Percentiles rank a stretch among this genome's conserved stretches.
Evolutionary conservation across 2,888 invertebrate genomes (phyloP).

Genomic region (Herminia tarsipennalis): DNA sequence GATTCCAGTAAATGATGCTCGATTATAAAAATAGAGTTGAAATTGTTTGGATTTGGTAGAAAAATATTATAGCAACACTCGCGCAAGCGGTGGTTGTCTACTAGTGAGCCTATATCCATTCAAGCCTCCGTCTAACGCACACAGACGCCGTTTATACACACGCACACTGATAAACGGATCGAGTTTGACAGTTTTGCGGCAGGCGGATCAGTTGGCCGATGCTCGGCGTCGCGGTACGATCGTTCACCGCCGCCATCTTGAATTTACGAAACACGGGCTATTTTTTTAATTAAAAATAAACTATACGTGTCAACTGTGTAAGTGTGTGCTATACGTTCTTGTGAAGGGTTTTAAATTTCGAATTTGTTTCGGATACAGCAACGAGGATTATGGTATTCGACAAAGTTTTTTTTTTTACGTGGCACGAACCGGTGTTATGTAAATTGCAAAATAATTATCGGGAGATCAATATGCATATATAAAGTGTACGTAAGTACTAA

Average conservation of each 20-base stretch:
- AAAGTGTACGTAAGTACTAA: conserved; percentile 31
- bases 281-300: conserved; percentile 69
- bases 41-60: conserved; percentile 27
- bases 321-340: conserved; percentile 59
- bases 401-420: conserved; percentile 58
- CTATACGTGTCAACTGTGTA: conserved; percentile 69
- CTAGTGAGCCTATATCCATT: conserved; percentile 59
- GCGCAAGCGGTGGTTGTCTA: conserved; percentile 36
- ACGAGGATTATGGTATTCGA: conserved; percentile 66
- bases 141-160: conserved; percentile 33
- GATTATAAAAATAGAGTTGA: conserved; percentile 26
- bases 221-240: conserved; percentile 78
- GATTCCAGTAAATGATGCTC: conserved; percentile 22
- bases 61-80: conserved; percentile 31
- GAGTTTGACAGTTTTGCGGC: conserved; percentile 79
- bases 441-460: conserved; percentile 77
- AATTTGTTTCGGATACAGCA: conserved; percentile 30
- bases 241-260: conserved; percentile 70
- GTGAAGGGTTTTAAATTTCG: conserved; percentile 41
- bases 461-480: conserved; percentile 45
- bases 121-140: conserved; percentile 68
- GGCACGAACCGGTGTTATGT: conserved; percentile 65
- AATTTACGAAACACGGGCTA: conserved; percentile 66
- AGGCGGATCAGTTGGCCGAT: conserved; percentile 78
- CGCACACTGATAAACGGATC: conserved; percentile 63